Evolutionary conservation across 2,113 vertebrate species (phyloP).

Genomic region (Leptocoma aspasia): DNA sequence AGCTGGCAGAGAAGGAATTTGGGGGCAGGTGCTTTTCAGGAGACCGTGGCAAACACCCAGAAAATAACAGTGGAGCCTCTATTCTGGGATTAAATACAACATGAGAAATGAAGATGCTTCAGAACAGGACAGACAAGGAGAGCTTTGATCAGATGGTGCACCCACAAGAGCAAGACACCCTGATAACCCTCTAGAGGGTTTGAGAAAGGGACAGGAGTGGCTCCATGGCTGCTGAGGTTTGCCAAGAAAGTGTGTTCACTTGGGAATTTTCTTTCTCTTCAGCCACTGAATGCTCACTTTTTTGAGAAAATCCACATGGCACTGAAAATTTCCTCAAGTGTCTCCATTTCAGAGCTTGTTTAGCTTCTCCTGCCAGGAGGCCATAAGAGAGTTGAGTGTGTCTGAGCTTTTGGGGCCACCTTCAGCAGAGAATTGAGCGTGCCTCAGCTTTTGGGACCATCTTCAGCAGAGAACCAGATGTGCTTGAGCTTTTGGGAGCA

Average conservation of each 20-base stretch:
- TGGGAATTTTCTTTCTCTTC: fast-evolving
- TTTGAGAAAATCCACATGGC: not conserved
- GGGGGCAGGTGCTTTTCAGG: not conserved
- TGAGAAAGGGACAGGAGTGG: not conserved
- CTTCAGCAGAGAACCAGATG: not conserved
- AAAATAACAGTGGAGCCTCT: not conserved
- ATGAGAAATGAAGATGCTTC: not conserved
- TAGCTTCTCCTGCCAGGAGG: not conserved
- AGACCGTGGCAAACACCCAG: not conserved
- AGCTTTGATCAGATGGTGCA: not conserved
- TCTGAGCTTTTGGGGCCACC: not conserved
- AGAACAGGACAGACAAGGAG: not conserved
- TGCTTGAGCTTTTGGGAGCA: not conserved
- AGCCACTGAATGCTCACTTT: not conserved
- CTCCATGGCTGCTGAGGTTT: not conserved
- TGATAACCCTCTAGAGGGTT: fast-evolving
- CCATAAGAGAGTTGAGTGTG: not conserved
- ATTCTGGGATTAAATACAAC: not conserved
- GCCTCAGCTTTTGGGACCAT: not conserved
- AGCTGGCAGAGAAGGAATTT: not conserved
- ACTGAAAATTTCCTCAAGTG: not conserved
- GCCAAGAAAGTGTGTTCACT: not conserved
- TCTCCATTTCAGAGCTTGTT: not conserved
- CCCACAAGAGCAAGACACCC: not conserved
- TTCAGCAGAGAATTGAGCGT: not conserved